Base-by-base conservation (phyloP, 2,113 vertebrate species). In the Melanerpes formicivorus region DNA sequence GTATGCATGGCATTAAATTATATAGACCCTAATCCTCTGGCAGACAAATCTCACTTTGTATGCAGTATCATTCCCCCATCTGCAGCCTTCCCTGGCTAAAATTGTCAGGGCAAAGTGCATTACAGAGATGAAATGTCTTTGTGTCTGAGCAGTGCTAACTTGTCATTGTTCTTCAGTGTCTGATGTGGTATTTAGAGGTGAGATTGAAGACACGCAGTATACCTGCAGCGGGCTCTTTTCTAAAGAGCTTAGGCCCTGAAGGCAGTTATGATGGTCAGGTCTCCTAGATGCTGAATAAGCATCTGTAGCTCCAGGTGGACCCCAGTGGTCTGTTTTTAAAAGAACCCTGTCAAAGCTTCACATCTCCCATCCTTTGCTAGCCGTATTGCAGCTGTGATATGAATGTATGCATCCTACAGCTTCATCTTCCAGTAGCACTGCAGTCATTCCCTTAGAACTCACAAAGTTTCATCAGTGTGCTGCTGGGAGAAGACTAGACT, bases 131-230 rank as follows among this genome's bases (percentile, higher is more conserved):
- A 90, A 90, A 84, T 69, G 52, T 42, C 67, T 69, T 5, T 1
- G 74, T 82, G 71, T 29, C 79, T 48, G 82, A 64, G 52, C 54
- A 55, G 32, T 8, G 56, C 84, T 70, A 50, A 5, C 15, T 60
- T 91, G 72, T 17, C 74, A 4, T 27, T 52, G 23, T 19, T 80
- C 26, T 58, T 72, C 71, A 46, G 2, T 52, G 54, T 55, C 86
- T 56, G 34, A 19, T 23, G 70, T 52, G 58, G 29, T 54, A 72
- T 94, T 95, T 90, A 54, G 65, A 87, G 78, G 71, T 27, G 74
- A 76, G 87, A 40, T 69, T 0, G 4, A 76, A 63, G 87, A n/a
- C 26, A 3, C 1, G 59, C 59, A 52, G 69, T 26, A 3, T 23
- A 30, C 32, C 22, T 72, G 78, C 32, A 34, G 21, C 5, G 44